These are phyloP conservation scores for Raja brachyura DNA, from an alignment of 2,113 vertebrate genomes.

Conservation along the genomic window DNA sequence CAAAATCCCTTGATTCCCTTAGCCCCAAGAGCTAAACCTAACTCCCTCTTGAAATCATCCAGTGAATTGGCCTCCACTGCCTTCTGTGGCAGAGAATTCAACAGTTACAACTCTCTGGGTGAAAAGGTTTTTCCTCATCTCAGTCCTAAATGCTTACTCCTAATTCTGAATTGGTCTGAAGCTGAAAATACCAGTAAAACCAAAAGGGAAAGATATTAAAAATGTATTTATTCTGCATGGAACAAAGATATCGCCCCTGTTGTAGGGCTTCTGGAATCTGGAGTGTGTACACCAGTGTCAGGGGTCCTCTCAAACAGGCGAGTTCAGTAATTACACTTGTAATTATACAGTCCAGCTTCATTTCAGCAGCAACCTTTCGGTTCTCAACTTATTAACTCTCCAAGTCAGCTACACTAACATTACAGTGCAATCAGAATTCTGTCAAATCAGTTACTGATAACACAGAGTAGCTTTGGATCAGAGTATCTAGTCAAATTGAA, in stretches of 20 bases:
- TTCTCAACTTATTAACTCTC: slow-evolving; percentile 16
- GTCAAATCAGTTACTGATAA: neutral
- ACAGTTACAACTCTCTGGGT: no score
- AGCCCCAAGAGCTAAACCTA: no score
- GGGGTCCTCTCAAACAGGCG: neutral
- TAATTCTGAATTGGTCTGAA: no score
- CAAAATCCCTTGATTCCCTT: no score
- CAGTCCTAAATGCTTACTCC: no score
- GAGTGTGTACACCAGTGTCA: neutral
- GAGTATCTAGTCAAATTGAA: neutral
- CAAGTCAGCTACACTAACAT: neutral
- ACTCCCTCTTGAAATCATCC: no score
- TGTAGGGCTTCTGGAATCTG: neutral
- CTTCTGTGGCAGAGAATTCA: no score
- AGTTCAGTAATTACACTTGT: neutral
- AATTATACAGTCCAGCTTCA: neutral
- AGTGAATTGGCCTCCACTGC: no score
- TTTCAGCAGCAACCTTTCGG: slow-evolving; percentile 16
- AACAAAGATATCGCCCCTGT: neutral
- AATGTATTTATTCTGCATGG: neutral
- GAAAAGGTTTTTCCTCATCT: no score
- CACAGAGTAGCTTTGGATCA: neutral
- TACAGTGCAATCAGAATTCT: neutral
- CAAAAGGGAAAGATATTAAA: neutral
- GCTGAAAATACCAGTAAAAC: neutral